Evolutionary conservation across 2,113 vertebrate genomes (phyloP).

Genomic region (mouse (Mus musculus)): DNA sequence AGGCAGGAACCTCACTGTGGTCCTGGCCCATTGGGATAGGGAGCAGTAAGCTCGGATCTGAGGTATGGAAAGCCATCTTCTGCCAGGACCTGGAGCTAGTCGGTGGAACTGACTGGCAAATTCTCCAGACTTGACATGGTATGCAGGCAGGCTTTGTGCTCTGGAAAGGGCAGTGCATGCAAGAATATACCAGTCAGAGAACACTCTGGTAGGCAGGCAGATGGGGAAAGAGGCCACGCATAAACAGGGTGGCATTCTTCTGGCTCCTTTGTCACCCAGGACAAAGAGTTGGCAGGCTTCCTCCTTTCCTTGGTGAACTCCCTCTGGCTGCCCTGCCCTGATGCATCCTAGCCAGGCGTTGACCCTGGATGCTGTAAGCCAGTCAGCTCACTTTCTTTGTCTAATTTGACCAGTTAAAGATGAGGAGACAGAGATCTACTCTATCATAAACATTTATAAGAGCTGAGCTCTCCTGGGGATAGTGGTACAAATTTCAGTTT

Average conservation of each 20-base stretch:
- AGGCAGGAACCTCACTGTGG: neutral
- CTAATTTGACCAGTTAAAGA: neutral
- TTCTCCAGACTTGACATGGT: neutral
- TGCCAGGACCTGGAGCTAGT: neutral
- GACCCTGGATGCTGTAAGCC: neutral
- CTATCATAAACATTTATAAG: neutral
- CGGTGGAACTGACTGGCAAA: neutral
- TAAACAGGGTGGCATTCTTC: neutral
- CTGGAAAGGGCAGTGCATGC: neutral
- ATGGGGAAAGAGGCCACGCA: neutral
- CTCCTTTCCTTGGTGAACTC: neutral
- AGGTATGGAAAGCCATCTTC: neutral
- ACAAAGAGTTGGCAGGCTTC: neutral
- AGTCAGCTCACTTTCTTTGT: neutral
- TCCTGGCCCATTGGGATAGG: neutral
- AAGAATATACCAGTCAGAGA: neutral
- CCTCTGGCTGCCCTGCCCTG: neutral
- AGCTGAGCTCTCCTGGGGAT: neutral
- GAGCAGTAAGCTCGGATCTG: accelerated
- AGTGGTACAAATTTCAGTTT: neutral
- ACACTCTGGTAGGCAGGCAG: neutral
- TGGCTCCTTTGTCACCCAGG: neutral
- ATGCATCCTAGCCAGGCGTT: neutral
- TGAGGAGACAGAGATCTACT: neutral
- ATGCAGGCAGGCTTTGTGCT: neutral